These are phyloP conservation scores for Galeopsomyia nigrocyanea DNA, from an alignment of 2,888 invertebrate species.

Conservation along the genomic window DNA sequence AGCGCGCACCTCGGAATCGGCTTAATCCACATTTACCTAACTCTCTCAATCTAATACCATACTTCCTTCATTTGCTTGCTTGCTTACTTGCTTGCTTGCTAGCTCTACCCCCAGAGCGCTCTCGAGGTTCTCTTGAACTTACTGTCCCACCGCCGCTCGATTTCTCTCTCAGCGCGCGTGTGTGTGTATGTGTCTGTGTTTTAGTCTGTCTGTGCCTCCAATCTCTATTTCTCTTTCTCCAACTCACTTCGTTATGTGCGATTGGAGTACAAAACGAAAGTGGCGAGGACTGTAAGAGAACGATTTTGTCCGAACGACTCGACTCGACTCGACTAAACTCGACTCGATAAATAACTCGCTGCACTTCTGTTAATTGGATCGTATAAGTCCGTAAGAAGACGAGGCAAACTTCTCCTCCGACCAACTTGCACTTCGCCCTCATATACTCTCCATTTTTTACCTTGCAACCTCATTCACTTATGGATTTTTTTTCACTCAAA, in stretches of 20 bases:
- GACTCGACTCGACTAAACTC: constrained; percentile 31
- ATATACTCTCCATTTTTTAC: constrained; percentile 4
- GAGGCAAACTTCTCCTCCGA: background rate
- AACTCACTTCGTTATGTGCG: constrained; percentile 33
- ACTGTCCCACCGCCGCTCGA: background rate
- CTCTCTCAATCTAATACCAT: constrained; percentile 33
- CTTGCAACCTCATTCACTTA: background rate
- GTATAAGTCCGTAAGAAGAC: constrained; percentile 20
- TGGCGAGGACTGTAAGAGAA: constrained; percentile 18
- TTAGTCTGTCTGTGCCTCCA: too few species aligned
- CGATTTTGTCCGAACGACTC: constrained; percentile 17
- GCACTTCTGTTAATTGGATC: constrained; percentile 38
- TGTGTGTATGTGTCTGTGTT: constrained; percentile 6
- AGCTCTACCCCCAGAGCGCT: background rate
- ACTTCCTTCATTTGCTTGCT: background rate
- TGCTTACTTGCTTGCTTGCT: background rate
- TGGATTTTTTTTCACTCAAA: too few species aligned
- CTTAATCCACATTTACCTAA: constrained; percentile 47
- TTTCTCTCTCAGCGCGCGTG: background rate
- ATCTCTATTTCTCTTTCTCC: constrained; percentile 30
- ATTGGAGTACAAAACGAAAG: constrained; percentile 37
- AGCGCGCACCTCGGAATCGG: constrained; percentile 24
- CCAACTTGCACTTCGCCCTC: background rate
- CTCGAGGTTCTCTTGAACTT: background rate
- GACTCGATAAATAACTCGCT: constrained; percentile 34